Evolutionary conservation across 1,140 invertebrate species (phyloP), one percentile per base, ranked within the genome.

Genomic region (Drosophila pallidifrons): DNA sequence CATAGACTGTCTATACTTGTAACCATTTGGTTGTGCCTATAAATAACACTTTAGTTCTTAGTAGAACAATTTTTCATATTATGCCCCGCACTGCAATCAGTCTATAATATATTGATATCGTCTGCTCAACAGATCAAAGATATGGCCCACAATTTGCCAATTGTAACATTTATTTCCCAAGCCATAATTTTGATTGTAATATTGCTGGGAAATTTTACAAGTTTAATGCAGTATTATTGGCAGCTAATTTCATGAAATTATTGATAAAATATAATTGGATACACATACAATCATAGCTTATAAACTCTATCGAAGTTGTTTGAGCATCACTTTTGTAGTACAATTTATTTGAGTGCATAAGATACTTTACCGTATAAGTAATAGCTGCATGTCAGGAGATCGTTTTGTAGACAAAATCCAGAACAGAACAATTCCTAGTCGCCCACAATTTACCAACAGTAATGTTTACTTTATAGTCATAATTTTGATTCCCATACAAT

Each of bases 31-130:
- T 15, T 52, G 8, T 10, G 35, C 58, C 43, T 74, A 71, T 61
- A 77, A 63, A 71, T 70, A 74, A 57, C 49, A 10, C 51, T 43
- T 7, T 30, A 46, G 38, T 47, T 45, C 25, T 46, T 65, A 65
- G 38, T 70, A 70, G 63, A 71, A 60, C 41, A 66, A 52, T 75
- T 72, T 72, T 72, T 72, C 61, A 66, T 58, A 52, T 72, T 72
- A 25, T 49, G 7, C 1, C 32, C 7, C 32, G 28, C 52, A 28
- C 16, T 41, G 46, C 46, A 58, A 68, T 68, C 55, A n/a, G 41
- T 38, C 43, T 16, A 20, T 65, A 58, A 71, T 32, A 57, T 57
- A 71, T 64, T 41, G 51, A 71, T 61, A 46, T 13, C n/a, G 20
- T 20, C 16, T 20, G 16, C 16, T 2, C 16, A 2, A 20, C 16